Evolutionary conservation across 2,113 vertebrate genomes (phyloP).

Genomic region (Callospermophilus lateralis): DNA sequence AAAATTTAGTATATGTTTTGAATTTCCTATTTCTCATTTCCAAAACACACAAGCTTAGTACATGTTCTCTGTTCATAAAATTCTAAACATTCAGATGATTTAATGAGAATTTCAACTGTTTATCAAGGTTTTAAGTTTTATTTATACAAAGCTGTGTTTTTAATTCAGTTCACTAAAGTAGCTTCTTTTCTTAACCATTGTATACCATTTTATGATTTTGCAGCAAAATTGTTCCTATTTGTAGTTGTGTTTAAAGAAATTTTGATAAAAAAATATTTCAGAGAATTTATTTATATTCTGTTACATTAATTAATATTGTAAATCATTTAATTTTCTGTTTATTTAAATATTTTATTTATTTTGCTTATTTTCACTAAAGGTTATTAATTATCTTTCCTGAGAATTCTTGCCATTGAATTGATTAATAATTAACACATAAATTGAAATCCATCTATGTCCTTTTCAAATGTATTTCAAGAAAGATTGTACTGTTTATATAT

Average conservation of each 20-base stretch:
- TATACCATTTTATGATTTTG: background rate
- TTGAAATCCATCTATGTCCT: background rate
- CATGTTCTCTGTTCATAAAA: background rate
- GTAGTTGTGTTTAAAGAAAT: background rate
- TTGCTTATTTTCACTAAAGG: background rate
- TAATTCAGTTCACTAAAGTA: background rate
- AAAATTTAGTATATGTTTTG: background rate
- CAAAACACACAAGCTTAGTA: background rate
- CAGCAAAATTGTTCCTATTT: background rate
- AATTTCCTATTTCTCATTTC: background rate
- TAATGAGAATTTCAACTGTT: background rate
- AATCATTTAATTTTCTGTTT: background rate
- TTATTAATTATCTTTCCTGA: background rate
- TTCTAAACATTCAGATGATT: too few relatives aligned
- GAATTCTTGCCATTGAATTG: background rate
- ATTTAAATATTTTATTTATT: constrained; percentile 13
- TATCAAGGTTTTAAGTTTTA: background rate
- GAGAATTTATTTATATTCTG: background rate
- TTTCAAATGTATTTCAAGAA: background rate
- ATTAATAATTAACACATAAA: background rate
- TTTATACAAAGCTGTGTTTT: background rate
- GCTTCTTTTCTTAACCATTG: background rate
- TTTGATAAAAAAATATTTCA: background rate
- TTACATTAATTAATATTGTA: background rate
- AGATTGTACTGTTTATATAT: background rate